Percentiles rank a stretch among this genome's conserved stretches.
Evolutionary conservation across 1,140 invertebrate genomes (phyloP).

Genomic region (Octopus bimaculoides): DNA sequence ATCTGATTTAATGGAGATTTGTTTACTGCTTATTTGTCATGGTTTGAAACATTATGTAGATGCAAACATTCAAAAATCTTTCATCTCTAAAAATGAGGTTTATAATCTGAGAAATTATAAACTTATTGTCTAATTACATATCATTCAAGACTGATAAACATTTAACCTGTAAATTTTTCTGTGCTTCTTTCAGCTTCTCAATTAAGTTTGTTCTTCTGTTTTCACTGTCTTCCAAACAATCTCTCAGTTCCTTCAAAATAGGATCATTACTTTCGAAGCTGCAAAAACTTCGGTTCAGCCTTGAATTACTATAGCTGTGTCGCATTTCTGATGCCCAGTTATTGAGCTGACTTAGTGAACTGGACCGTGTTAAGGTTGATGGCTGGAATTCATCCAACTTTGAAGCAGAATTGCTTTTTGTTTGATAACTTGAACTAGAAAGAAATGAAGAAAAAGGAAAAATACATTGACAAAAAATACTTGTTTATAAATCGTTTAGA

Average conservation of each 20-base stretch:
- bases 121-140: no score
- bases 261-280: not conserved
- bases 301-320: conserved; percentile 28
- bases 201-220: conserved; percentile 42
- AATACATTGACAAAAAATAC: no score
- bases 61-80: no score
- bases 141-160: no score
- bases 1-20: no score
- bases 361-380: conserved; percentile 16
- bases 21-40: no score
- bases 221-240: conserved; percentile 42
- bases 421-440: conserved; percentile 34
- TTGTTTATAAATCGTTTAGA: no score
- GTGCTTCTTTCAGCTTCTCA: conserved; percentile 52
- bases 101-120: no score
- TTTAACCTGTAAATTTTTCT: conserved; percentile 45
- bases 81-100: no score
- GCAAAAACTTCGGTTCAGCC: conserved; percentile 32
- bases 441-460: conserved; percentile 12
- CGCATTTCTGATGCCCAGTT: conserved; percentile 14
- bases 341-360: conserved; percentile 24
- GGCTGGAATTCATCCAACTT: conserved; percentile 26
- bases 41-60: no score
- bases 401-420: conserved; percentile 21
- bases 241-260: conserved; percentile 15